Conservation (phyloP, 2,113 vertebrate genomes). For the Prionailurus bengalensis region DNA sequence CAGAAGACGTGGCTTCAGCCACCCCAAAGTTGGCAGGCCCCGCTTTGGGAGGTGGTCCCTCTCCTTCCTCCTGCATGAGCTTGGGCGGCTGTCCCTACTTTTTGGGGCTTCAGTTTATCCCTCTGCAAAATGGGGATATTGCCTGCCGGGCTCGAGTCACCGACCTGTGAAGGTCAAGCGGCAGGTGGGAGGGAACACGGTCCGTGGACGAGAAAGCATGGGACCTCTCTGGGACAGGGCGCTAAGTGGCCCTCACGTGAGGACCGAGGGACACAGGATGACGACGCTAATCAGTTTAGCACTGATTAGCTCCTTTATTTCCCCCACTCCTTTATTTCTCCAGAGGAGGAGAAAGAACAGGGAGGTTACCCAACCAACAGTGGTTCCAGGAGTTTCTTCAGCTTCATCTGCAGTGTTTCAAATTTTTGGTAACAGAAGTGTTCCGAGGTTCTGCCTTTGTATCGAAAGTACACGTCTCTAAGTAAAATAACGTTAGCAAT, state of each 20-base stretch:
- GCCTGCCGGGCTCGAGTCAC: not conserved
- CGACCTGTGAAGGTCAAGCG: not conserved
- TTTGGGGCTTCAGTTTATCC: not conserved
- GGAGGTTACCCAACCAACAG: not conserved
- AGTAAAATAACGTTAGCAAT: not conserved
- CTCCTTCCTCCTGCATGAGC: not conserved
- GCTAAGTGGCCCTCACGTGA: too few relatives aligned
- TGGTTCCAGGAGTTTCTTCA: not conserved
- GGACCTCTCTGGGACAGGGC: not conserved
- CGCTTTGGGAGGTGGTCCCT: not conserved
- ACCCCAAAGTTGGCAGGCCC: not conserved
- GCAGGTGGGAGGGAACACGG: not conserved
- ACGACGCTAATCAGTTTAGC: not conserved
- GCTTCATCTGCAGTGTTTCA: not conserved
- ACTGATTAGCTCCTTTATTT: rapidly evolving
- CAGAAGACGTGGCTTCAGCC: not conserved
- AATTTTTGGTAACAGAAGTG: not conserved
- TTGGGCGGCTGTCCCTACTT: not conserved
- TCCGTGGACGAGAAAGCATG: not conserved
- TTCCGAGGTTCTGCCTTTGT: not conserved
- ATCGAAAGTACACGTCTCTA: not conserved
- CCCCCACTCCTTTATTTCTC: not conserved
- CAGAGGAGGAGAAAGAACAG: not conserved
- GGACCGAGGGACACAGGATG: rapidly evolving
- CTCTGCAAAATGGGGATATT: not conserved